A percentile compares a stretch with the other conserved stretches of the same genome.
phyloP scores from a whole-genome alignment of 2,113 vertebrate genomes.

The Pica pica region DNA sequence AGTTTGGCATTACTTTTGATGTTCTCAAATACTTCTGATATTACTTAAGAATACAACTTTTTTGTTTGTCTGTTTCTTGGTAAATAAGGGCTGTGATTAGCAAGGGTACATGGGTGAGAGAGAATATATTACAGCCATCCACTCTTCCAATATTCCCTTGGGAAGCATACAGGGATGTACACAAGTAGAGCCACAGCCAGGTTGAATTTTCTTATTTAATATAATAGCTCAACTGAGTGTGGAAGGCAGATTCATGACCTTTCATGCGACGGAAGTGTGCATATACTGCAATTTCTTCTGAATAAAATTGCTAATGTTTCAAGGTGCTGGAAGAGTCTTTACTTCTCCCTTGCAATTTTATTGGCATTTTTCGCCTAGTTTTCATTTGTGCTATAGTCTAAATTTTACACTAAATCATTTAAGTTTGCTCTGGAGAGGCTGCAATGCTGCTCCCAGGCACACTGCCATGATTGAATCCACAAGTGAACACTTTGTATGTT shows the following conservation, averaged over 20 bases:
- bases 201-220: constrained; percentile 52
- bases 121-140: neutral
- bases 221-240: constrained; percentile 5
- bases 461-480: constrained; percentile 48
- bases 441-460: constrained; percentile 41
- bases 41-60: neutral
- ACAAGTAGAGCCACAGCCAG: neutral
- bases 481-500: constrained; percentile 48
- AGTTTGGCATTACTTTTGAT: neutral
- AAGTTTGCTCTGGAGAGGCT: constrained; percentile 49
- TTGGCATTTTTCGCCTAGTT: constrained; percentile 55
- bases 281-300: constrained; percentile 6
- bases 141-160: neutral
- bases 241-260: constrained; percentile 32
- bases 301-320: constrained; percentile 35
- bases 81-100: constrained; percentile 1
- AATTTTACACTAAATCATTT: constrained; percentile 55
- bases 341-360: constrained; percentile 58
- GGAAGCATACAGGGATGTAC: neutral
- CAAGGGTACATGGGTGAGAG: neutral
- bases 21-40: neutral
- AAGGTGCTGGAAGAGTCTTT: constrained; percentile 39
- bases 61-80: constrained; percentile 1
- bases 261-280: constrained; percentile 9
- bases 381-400: constrained; percentile 50